Base-by-base conservation (phyloP, 2,888 invertebrate species). In the Colostygia pectinataria region DNA sequence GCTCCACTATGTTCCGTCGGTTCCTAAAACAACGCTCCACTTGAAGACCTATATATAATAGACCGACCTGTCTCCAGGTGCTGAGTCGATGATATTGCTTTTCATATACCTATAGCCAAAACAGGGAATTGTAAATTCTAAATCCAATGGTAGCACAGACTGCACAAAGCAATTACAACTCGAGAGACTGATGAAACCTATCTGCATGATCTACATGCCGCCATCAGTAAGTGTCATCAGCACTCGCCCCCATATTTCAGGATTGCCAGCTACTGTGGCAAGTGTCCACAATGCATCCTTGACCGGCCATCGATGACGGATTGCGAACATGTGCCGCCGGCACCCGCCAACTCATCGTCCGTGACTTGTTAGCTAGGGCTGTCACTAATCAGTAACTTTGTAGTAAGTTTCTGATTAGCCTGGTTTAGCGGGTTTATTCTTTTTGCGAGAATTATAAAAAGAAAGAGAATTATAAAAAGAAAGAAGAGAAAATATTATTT, bases 301-400 rank as follows among this genome's bases (percentile, higher is more conserved):
- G 83, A 83, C 79, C 78, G 83, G 66, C 74, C 82, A 85, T 88
- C 86, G 87, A 88, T 90, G 89, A 90, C 68, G 83, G 90, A 90
- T 90, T 71, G 87, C 72, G 44, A 66, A 70, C 89, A 86, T 80
- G 78, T 86, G 90, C 74, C 66, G 77, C 72, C 73, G 80, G 78
- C 84, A 80, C 72, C 67, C 76, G 75, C 72, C 80, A 74, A 83
- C 80, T 85, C 84, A 84, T 83, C 83, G 78, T 68, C 63, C 65
- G 49, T 56, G 34, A 38, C 44, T 51, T 44, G 50, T 27, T 24
- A 6, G 6, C 7, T 65, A 82, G 83, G 83, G 83, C 47, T 83
- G 77, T 1, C 40, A 33, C 20, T 18, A 2, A 18, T 18, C 18
- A 4, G 18, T 18, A 4, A 3, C 2, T 18, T 3, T 3, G 2